A percentile compares a stretch with the other conserved stretches of the same genome.
Conservation (phyloP, 2,113 vertebrate genomes). For the Eretmochelys imbricata region DNA sequence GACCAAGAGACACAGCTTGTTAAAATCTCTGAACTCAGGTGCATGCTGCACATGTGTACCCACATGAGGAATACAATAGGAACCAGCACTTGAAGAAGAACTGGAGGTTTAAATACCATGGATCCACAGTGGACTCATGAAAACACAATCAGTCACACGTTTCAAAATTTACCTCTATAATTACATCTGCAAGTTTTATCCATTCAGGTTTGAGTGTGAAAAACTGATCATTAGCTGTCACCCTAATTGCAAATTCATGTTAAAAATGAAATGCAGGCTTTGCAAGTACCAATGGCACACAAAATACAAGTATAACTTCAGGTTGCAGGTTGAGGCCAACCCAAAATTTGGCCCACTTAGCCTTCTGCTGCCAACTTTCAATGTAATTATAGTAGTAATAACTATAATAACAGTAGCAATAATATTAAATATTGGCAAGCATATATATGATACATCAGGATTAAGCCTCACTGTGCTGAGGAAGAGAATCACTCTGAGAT, state of each 20-base stretch:
- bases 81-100: not conserved
- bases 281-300: rapidly evolving
- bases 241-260: rapidly evolving
- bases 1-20: not conserved
- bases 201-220: not conserved
- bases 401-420: not conserved
- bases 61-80: not conserved
- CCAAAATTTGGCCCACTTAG: not conserved
- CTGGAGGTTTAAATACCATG: not conserved
- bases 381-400: not conserved
- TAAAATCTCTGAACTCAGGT: not conserved
- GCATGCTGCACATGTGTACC: not conserved
- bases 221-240: not conserved
- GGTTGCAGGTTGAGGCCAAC: not conserved
- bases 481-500: not conserved
- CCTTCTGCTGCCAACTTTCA: not conserved
- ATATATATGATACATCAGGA: not conserved
- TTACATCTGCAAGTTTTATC: not conserved
- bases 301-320: rapidly evolving
- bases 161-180: not conserved
- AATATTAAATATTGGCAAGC: not conserved
- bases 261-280: rapidly evolving
- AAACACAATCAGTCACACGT: not conserved
- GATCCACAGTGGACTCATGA: not conserved
- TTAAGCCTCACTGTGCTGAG: rapidly evolving